These are phyloP conservation scores for Periophthalmodon schlosseri DNA, from an alignment of 2,113 vertebrate genomes.

Conservation along the genomic window DNA sequence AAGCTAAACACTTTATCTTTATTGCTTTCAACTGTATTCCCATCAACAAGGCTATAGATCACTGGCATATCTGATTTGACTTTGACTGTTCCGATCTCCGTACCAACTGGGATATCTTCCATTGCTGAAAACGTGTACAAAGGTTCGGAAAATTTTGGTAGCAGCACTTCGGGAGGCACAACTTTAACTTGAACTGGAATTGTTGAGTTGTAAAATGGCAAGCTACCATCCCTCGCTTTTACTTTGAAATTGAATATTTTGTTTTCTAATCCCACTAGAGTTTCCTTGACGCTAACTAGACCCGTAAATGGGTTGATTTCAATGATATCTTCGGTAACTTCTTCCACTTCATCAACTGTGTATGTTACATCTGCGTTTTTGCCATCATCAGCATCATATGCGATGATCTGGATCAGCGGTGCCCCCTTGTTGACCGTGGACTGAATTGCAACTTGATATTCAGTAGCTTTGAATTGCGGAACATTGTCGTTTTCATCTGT, in stretches of 20 bases:
- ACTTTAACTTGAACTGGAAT: slow-evolving; percentile 90
- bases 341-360: slow-evolving; percentile 83
- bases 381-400: slow-evolving; percentile 94
- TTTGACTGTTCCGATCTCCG: slow-evolving; percentile 89
- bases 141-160: slow-evolving; percentile 94
- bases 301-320: slow-evolving; percentile 93
- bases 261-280: slow-evolving; percentile 89
- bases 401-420: slow-evolving; percentile 91
- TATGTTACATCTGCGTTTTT: slow-evolving; percentile 95
- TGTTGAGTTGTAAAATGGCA: slow-evolving; percentile 88
- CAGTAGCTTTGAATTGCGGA: slow-evolving; percentile 89
- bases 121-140: slow-evolving; percentile 91
- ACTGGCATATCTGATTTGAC: slow-evolving; percentile 87
- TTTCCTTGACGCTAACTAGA: slow-evolving; percentile 89
- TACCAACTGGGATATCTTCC: slow-evolving; percentile 89
- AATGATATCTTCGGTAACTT: slow-evolving; percentile 84
- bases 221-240: slow-evolving; percentile 89
- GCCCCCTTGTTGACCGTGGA: slow-evolving; percentile 90
- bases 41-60: slow-evolving; percentile 94
- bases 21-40: slow-evolving; percentile 94
- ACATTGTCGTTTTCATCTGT: slow-evolving; percentile 96
- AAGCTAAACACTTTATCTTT: slow-evolving; percentile 87
- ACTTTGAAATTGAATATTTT: slow-evolving; percentile 90
- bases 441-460: slow-evolving; percentile 89
- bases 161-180: slow-evolving; percentile 85